Base-by-base conservation (phyloP, 1,140 invertebrate genomes). In the Galleria mellonella region DNA sequence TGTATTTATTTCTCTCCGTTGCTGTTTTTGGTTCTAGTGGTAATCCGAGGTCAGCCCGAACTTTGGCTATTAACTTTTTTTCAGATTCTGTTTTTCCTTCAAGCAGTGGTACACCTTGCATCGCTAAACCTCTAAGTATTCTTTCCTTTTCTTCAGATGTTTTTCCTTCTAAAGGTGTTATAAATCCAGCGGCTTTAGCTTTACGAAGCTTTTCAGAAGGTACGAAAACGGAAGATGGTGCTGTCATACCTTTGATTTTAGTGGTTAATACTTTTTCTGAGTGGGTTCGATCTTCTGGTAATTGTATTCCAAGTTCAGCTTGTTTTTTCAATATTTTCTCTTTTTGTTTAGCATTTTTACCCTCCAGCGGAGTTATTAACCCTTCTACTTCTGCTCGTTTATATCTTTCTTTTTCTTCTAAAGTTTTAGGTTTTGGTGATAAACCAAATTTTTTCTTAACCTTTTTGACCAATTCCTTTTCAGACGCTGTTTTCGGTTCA, bases 1-100 rank as follows among this genome's bases (percentile, higher is more conserved):
- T 41, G 7, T 49, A 51, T 35, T 52, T 71, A 36, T 51, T 32
- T 47, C 53, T 66, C 15, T 50, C 49, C 9, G 49, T 30, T 0
- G 43, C 9, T 7, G 54, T 40, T 38, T 40, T 43, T 7, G 59
- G 56, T 43, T 40, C 45, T 29, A 55, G 50, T 38, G 66, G 63
- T 10, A 70, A 11, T 7, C 63, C 58, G n/a, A 71, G 6, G 4
- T 67, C 50, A 32, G 32, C 23, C 32, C 62, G 44, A 12, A 71
- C 47, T 47, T 67, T 64, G 1, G 60, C 33, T 9, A 66, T 44
- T n/a, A 73, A 9, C 32, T 61, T 62, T 35, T 62, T 62, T 43
- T 69, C 59, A 11, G 62, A 63, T n/a, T 36, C 13, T n/a, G 65
- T 60, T 32, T 52, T 48, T 4, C 41, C 53, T 48, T 59, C 55